A percentile compares a stretch with the other conserved stretches of the same genome.
Conservation (phyloP, 2,113 vertebrate genomes). For the Cyprinodon variegatus region DNA sequence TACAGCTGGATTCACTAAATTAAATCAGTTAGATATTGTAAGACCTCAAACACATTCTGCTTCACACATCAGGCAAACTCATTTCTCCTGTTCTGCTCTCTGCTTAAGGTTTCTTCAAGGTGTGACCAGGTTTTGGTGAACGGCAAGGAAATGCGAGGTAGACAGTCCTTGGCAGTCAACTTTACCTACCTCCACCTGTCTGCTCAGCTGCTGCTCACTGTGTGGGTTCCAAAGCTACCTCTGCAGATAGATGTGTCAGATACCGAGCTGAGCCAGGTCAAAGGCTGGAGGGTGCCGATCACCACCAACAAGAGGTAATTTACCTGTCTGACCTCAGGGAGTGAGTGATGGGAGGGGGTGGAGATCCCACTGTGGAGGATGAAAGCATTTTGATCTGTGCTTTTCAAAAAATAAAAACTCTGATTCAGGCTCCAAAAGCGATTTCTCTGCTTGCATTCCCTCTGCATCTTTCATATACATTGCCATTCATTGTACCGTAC, state of each 20-base stretch:
- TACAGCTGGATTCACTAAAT: not conserved
- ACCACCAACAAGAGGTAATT: slow-evolving; percentile 87
- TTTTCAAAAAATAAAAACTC: slow-evolving; percentile 6
- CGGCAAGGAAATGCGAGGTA: slow-evolving; percentile 94
- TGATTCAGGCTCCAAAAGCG: slow-evolving; percentile 3
- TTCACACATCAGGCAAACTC: not conserved
- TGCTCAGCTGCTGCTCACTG: slow-evolving; percentile 87
- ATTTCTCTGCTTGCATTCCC: not conserved
- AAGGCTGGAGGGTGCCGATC: slow-evolving; percentile 96
- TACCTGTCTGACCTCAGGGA: not conserved
- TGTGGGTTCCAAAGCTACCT: slow-evolving; percentile 92
- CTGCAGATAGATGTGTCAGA: slow-evolving; percentile 96
- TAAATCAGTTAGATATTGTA: slow-evolving; percentile 3
- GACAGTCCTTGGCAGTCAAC: slow-evolving; percentile 87
- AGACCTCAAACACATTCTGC: not conserved
- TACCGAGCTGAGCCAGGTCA: slow-evolving; percentile 95
- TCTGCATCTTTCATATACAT: not conserved
- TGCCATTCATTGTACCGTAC: not conserved
- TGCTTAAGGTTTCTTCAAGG: slow-evolving; percentile 85
- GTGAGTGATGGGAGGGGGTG: not conserved
- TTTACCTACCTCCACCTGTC: slow-evolving; percentile 94
- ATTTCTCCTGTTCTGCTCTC: not conserved
- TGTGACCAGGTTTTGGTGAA: slow-evolving; percentile 93
- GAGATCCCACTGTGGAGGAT: not conserved
- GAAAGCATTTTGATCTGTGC: slow-evolving; percentile 2